These are phyloP conservation scores for Carposina sasakii DNA, from an alignment of 1,140 invertebrate genomes.

Conservation along the genomic window DNA sequence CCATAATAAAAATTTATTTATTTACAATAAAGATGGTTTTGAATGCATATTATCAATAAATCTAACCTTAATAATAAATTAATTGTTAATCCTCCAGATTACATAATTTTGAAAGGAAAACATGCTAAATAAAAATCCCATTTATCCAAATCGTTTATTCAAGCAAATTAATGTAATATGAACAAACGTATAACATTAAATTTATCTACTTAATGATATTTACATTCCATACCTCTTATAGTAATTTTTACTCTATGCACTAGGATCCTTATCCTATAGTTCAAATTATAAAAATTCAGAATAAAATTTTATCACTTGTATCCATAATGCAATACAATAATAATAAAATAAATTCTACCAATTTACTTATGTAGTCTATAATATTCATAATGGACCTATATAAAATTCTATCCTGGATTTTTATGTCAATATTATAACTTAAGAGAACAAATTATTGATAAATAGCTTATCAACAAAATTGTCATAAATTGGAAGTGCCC, in stretches of 20 bases:
- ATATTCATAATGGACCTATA: too few species aligned
- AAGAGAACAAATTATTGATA: constrained; percentile 50
- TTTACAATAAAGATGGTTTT: not conserved
- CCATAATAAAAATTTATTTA: not conserved
- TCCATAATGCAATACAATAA: constrained; percentile 1
- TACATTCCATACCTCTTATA: constrained; percentile 61
- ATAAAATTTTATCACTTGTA: constrained; percentile 20
- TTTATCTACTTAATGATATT: constrained; percentile 72
- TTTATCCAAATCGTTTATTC: constrained; percentile 71
- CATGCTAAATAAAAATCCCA: constrained; percentile 51
- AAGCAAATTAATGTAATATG: constrained; percentile 72
- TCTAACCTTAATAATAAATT: too few species aligned
- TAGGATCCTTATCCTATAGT: constrained; percentile 53
- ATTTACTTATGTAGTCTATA: not conserved
- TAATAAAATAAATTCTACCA: not conserved
- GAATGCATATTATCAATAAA: not conserved
- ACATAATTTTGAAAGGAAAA: too few species aligned
- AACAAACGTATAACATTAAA: constrained; percentile 73
- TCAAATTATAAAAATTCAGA: constrained; percentile 57
- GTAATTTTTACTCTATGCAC: constrained; percentile 50
- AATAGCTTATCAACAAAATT: constrained; percentile 32
- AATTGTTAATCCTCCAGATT: too few species aligned
- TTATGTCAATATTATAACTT: constrained; percentile 51
- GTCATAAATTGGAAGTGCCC: constrained; percentile 33
- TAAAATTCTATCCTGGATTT: constrained; percentile 53